Evolutionary conservation across 1,140 invertebrate genomes (phyloP), one percentile per base, ranked within the genome.

Genomic region (Drosophila suzukii): DNA sequence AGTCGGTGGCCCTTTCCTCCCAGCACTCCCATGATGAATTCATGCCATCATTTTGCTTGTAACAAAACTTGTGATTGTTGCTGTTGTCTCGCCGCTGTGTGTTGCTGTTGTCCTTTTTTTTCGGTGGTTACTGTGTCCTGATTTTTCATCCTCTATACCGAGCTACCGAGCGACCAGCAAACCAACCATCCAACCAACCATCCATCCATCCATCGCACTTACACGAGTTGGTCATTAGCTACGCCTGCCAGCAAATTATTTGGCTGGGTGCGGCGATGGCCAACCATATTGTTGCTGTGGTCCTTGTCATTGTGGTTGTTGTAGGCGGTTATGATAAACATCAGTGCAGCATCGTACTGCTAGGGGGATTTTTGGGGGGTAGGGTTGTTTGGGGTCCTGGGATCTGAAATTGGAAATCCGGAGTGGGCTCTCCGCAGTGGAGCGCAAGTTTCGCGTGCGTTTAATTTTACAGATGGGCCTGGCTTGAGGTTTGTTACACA

Each of bases 141-240:
- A 86, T 78, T 78, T 86, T 79, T 82, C 83, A 65, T 61, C 47
- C 62, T 38, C 50, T 56, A 61, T 44, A 20, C 57, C 56, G 38
- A 12, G 32, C 59, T 44, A 32, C 32, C 62, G 59, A 59, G 57
- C 75, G 56, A 71, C 61, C 74, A 58, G 47, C 59, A 55, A 27
- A 11, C 41, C 68, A 65, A 36, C 81, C 81, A 59, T 47, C 83
- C 79, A 68, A 70, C 75, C 65, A 63, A 41, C 51, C 67, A 51
- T 41, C 49, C 62, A 80, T 63, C 72, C 49, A 56, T 57, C 73
- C 59, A 76, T 72, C 75, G 83, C 80, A 83, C 84, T 88, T 86
- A 83, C 84, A 88, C 79, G 85, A 77, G 75, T 71, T 89, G 76
- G 83, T 86, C 83, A 86, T 86, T 88, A 86, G 83, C 83, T 79